These are phyloP conservation scores for Cyclura pinguis DNA, from an alignment of 2,797 vertebrate species.

Conservation along the genomic window DNA sequence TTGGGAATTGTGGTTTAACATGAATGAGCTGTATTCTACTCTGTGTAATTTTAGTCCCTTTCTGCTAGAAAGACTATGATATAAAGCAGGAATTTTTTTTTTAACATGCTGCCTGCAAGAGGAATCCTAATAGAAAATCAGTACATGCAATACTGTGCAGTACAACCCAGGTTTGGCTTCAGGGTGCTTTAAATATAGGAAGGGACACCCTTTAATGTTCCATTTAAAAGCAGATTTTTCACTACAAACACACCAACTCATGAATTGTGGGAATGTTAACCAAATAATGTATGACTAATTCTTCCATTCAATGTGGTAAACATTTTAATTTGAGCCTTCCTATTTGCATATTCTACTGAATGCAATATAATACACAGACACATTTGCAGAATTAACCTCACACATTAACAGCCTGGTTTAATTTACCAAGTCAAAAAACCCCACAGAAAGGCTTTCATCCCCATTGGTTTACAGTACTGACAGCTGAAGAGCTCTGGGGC, in stretches of 20 bases:
- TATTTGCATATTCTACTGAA: not conserved
- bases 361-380: not conserved
- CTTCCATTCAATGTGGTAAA: not conserved
- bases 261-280: not conserved
- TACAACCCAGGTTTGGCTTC: not conserved
- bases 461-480: not conserved
- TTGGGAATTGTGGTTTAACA: not conserved
- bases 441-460: not conserved
- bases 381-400: not conserved
- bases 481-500: not conserved
- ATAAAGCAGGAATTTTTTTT: not conserved
- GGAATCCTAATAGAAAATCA: not conserved
- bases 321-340: not conserved
- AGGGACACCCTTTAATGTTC: not conserved
- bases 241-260: not conserved
- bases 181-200: not conserved
- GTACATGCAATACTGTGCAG: not conserved
- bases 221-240: not conserved
- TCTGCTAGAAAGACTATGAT: not conserved
- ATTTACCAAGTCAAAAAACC: not conserved
- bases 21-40: not conserved
- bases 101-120: not conserved
- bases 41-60: not conserved
- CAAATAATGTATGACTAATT: conserved; percentile 2
- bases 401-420: not conserved